These are phyloP conservation scores for Macheiramphus alcinus DNA, from an alignment of 2,113 vertebrate species.

Conservation along the genomic window DNA sequence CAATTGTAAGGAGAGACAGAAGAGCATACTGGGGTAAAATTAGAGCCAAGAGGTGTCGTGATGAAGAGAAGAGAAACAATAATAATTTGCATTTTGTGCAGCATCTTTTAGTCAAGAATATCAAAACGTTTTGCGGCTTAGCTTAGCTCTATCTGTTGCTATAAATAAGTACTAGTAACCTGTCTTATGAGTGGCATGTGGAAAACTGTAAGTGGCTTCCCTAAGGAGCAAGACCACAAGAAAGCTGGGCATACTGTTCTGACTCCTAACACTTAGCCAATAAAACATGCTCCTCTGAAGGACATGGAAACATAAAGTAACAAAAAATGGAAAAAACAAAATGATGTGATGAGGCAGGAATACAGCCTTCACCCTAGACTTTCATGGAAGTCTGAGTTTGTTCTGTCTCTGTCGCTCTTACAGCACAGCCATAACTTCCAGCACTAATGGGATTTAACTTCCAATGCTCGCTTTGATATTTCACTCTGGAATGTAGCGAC, in stretches of 20 bases:
- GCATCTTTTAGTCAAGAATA: background rate
- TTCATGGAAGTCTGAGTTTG: background rate
- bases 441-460: background rate
- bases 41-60: background rate
- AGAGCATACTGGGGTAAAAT: background rate
- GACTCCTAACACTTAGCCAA: background rate
- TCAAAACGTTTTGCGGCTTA: background rate
- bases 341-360: background rate
- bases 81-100: conserved; percentile 11
- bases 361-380: background rate
- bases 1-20: background rate
- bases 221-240: background rate
- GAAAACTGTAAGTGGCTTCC: background rate
- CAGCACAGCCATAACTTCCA: background rate
- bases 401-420: background rate
- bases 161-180: background rate
- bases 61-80: conserved; percentile 1
- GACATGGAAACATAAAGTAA: background rate
- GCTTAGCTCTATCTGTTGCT: background rate
- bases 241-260: background rate
- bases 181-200: background rate
- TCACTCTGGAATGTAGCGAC: background rate
- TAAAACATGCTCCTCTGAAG: background rate
- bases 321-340: background rate
- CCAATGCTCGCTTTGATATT: background rate